Conservation (phyloP, 2,113 vertebrate species). For the Seriola aureovittata region DNA sequence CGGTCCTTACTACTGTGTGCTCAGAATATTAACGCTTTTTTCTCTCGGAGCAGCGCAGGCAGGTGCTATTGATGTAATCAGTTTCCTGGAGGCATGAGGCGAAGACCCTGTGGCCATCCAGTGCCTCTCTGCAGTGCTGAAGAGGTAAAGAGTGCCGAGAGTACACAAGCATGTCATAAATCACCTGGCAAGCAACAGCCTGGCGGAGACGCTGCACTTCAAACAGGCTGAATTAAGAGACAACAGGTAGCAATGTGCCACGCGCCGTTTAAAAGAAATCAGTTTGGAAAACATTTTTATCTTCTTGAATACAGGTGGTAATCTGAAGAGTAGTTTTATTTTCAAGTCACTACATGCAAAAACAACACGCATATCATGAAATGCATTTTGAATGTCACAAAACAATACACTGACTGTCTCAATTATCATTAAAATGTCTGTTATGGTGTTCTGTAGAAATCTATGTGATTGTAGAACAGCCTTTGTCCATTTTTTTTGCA, state of each 20-base stretch:
- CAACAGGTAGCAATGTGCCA: slow-evolving; percentile 37
- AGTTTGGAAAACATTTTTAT: slow-evolving; percentile 18
- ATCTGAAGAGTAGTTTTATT: neutral
- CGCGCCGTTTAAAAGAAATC: slow-evolving; percentile 1
- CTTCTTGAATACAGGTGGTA: slow-evolving; percentile 16
- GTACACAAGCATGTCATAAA: slow-evolving; percentile 71
- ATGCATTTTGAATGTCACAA: neutral
- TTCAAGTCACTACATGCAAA: neutral
- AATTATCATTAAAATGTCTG: slow-evolving; percentile 27
- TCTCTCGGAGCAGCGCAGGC: slow-evolving; percentile 46
- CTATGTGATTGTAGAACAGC: slow-evolving; percentile 60
- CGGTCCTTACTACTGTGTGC: slow-evolving; percentile 64
- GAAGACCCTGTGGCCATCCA: slow-evolving; percentile 70
- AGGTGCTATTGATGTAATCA: slow-evolving; percentile 83
- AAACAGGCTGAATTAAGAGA: slow-evolving; percentile 56
- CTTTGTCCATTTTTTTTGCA: slow-evolving; percentile 69
- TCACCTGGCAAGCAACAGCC: slow-evolving; percentile 58
- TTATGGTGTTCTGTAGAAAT: slow-evolving; percentile 11
- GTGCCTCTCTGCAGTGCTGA: slow-evolving; percentile 66
- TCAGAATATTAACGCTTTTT: slow-evolving; percentile 79
- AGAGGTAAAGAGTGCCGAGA: slow-evolving; percentile 71
- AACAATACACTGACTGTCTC: neutral
- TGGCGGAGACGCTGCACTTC: slow-evolving; percentile 50
- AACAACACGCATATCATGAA: neutral
- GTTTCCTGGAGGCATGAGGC: slow-evolving; percentile 72